Conservation (phyloP, 2,113 vertebrate genomes). For the Chlamydotis undulata region DNA sequence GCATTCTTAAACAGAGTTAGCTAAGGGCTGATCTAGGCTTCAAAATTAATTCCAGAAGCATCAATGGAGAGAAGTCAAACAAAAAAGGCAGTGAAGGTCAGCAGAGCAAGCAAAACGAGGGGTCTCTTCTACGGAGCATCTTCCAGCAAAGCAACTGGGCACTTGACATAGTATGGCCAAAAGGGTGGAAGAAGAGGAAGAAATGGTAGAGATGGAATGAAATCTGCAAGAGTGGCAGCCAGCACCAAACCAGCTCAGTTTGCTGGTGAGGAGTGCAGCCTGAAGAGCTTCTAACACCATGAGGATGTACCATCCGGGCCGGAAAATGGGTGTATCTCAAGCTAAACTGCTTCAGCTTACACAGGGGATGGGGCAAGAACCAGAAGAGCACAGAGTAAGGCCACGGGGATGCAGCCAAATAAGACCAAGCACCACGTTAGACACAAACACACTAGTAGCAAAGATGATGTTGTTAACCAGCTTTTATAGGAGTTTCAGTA, state of each 20-base stretch:
- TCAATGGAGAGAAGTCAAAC: background rate
- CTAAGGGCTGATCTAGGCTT: background rate
- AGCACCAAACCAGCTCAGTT: background rate
- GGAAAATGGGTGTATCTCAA: background rate
- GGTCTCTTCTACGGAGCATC: background rate
- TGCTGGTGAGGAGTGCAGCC: background rate
- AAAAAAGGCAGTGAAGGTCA: background rate
- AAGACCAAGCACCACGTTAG: rapidly evolving
- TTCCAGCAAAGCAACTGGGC: background rate
- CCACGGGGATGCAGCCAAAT: background rate
- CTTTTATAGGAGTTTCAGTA: background rate
- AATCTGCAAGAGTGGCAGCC: background rate
- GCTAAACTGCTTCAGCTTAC: background rate
- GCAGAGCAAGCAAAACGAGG: background rate
- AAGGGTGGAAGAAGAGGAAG: background rate
- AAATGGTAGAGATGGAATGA: background rate
- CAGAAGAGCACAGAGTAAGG: background rate
- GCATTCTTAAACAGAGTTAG: background rate
- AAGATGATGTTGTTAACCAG: background rate
- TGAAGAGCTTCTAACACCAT: background rate
- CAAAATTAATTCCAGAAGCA: background rate
- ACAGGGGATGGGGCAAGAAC: background rate
- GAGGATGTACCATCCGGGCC: background rate
- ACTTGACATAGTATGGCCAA: background rate
- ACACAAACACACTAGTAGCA: background rate